Evolutionary conservation across 2,888 invertebrate species (phyloP).

Genomic region (Yponomeuta sedellus): DNA sequence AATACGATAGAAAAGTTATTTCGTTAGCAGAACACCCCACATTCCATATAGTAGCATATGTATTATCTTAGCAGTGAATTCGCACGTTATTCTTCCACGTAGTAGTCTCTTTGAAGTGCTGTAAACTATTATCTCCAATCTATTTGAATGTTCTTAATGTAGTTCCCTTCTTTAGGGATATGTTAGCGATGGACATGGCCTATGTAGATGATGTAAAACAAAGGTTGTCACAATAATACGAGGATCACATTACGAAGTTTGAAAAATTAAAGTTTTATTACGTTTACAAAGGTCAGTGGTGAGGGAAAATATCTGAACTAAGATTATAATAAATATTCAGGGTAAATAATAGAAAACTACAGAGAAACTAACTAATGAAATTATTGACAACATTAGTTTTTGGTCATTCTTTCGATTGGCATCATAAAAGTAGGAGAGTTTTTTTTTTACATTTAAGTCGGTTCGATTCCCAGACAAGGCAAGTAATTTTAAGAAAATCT

Average conservation of each 20-base stretch:
- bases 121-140: background rate
- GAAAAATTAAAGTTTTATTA: background rate
- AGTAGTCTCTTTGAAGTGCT: background rate
- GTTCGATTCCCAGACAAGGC: too few species aligned
- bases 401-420: too few species aligned
- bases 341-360: background rate
- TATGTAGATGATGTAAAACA: background rate
- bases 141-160: background rate
- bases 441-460: too few species aligned
- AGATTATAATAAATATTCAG: background rate
- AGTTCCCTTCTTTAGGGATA: background rate
- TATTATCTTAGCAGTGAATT: background rate
- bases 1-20: background rate
- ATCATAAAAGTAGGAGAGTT: too few species aligned
- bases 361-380: background rate
- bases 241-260: too few species aligned
- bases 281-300: background rate
- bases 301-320: background rate
- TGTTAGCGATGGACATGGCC: background rate
- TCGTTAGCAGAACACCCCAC: background rate
- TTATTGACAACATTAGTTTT: background rate
- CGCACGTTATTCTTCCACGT: background rate
- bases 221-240: too few species aligned
- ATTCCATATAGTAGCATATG: background rate
- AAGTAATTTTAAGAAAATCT: too few species aligned